These are phyloP conservation scores for Aphaenogaster rudis DNA, from an alignment of 1,140 invertebrate genomes.

Conservation along the genomic window DNA sequence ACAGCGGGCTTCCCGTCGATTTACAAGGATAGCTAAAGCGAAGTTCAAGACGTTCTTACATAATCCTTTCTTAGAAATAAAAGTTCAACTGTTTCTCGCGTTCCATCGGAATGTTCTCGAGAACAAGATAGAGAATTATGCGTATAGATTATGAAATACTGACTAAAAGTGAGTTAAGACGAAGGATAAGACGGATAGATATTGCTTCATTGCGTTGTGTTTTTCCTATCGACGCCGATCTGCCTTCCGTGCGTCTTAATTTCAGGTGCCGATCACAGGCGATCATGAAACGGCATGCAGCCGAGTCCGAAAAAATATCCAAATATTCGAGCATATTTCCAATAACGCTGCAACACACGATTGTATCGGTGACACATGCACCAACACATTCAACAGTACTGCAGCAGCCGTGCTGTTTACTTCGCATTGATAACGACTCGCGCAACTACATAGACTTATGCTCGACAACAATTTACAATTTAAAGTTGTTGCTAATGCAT, in stretches of 20 bases:
- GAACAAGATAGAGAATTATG: background rate
- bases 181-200: background rate
- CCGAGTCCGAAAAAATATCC: slow-evolving; percentile 72
- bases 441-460: background rate
- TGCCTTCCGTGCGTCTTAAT: slow-evolving; percentile 72
- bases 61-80: background rate
- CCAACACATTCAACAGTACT: background rate
- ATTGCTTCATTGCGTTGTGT: background rate
- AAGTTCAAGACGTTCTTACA: slow-evolving; percentile 17
- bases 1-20: background rate
- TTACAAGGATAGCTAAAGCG: background rate
- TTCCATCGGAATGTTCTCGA: background rate
- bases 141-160: slow-evolving; percentile 19
- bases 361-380: slow-evolving; percentile 34
- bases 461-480: background rate
- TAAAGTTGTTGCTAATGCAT: background rate
- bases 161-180: slow-evolving; percentile 13
- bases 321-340: slow-evolving; percentile 73
- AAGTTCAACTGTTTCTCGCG: background rate
- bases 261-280: slow-evolving; percentile 69
- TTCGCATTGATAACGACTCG: background rate
- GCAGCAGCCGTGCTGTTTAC: slow-evolving; percentile 19
- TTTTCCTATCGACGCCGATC: slow-evolving; percentile 19
- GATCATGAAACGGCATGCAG: slow-evolving; percentile 67
- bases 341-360: slow-evolving; percentile 58